These are phyloP conservation scores for Buathra laborator DNA, from an alignment of 2,888 invertebrate species.

Conservation along the genomic window DNA sequence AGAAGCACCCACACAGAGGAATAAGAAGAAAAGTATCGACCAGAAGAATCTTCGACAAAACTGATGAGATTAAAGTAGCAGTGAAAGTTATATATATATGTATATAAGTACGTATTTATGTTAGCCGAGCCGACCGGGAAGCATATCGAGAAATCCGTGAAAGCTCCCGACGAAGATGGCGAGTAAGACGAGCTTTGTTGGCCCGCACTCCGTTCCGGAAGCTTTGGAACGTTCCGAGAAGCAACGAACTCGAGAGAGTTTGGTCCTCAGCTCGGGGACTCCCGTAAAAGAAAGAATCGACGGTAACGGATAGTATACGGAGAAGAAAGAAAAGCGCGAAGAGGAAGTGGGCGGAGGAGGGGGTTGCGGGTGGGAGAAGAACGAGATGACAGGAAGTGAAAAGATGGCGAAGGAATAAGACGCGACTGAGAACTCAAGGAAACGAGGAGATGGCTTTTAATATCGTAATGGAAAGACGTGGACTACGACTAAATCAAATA, in stretches of 20 bases:
- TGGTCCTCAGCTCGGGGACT: slow-evolving; percentile 1
- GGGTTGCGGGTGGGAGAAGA: not conserved
- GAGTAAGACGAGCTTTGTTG: slow-evolving; percentile 13
- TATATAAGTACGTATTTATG: not conserved
- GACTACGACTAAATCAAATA: slow-evolving; percentile 61
- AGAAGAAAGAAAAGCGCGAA: slow-evolving; percentile 20
- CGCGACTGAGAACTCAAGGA: not conserved
- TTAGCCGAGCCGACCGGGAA: slow-evolving; percentile 5
- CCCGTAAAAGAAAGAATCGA: not conserved
- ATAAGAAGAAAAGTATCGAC: slow-evolving; percentile 22
- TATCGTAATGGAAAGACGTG: slow-evolving; percentile 63
- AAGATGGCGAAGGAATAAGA: slow-evolving; percentile 32
- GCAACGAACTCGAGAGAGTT: not conserved
- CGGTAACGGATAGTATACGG: not conserved
- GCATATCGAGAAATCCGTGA: not conserved
- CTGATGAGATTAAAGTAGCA: slow-evolving; percentile 49
- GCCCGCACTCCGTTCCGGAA: not conserved
- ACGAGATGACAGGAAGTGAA: not conserved
- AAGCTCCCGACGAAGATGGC: slow-evolving; percentile 9
- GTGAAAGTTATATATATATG: slow-evolving; percentile 36
- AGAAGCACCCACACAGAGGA: not conserved
- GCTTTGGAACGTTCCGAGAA: not conserved
- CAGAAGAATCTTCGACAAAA: slow-evolving; percentile 29
- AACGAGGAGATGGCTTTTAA: slow-evolving; percentile 58
- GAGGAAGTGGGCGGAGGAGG: slow-evolving; percentile 19